Conservation (phyloP, 2,113 vertebrate species). For the Notothenia rossii region DNA sequence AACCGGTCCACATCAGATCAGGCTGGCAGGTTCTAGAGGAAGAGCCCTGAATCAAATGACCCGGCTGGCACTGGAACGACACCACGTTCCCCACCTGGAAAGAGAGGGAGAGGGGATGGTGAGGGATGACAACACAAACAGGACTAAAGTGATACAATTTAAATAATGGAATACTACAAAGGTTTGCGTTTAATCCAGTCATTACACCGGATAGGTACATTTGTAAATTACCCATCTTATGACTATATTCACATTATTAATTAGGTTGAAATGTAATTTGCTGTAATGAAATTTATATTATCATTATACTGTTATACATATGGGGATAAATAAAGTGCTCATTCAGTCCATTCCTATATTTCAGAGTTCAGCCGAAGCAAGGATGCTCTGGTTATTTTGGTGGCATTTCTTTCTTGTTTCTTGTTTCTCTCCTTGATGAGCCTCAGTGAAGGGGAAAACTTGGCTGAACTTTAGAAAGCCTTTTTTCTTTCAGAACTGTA, state of each 20-base stretch:
- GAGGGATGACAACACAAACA: no score
- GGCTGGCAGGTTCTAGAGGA: constrained; percentile 80
- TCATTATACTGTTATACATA: neutral
- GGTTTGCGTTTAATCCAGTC: neutral
- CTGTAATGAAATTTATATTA: neutral
- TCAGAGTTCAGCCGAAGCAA: neutral
- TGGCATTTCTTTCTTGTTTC: neutral
- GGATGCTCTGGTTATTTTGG: neutral
- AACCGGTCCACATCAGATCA: constrained; percentile 78
- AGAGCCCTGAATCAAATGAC: constrained; percentile 81
- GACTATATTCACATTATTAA: neutral
- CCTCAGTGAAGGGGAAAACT: neutral
- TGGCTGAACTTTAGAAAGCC: neutral
- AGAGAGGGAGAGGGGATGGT: neutral
- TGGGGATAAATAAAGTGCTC: neutral
- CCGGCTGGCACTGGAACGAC: constrained; percentile 81
- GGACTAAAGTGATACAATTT: neutral
- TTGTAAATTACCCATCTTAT: neutral
- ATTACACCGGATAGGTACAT: neutral
- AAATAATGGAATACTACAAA: neutral
- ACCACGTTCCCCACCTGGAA: constrained; percentile 77
- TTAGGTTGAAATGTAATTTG: neutral
- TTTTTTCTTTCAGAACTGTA: neutral
- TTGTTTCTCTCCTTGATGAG: neutral
- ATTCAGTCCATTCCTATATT: neutral